These are phyloP conservation scores for Drosophila greeni DNA, from an alignment of 2,888 invertebrate genomes.

Conservation along the genomic window DNA sequence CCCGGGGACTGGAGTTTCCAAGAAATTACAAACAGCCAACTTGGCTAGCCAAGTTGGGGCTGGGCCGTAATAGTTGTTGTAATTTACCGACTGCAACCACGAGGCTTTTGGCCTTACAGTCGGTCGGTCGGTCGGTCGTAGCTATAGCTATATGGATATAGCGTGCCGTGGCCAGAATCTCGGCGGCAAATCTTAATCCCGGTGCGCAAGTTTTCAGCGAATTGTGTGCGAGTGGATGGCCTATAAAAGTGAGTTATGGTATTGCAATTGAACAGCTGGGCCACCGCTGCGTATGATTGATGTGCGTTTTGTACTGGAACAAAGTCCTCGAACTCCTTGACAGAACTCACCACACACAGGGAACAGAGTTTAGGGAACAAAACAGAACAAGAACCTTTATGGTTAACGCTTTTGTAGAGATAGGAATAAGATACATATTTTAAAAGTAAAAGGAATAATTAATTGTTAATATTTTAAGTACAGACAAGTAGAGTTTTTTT, in stretches of 20 bases:
- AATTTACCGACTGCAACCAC: conserved; percentile 67
- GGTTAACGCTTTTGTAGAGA: background rate
- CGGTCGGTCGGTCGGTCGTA: background rate
- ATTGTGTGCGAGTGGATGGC: conserved; percentile 55
- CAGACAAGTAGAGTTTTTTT: too few species aligned
- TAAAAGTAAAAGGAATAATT: background rate
- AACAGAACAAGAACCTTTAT: background rate
- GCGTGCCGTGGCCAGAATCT: conserved; percentile 58
- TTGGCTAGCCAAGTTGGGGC: conserved; percentile 15
- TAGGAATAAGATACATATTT: background rate
- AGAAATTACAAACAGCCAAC: conserved; percentile 72
- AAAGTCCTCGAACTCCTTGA: conserved; percentile 57
- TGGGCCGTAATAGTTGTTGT: conserved; percentile 73
- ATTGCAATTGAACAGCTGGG: conserved; percentile 75
- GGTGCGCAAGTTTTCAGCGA: conserved; percentile 76
- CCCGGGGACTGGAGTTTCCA: conserved; percentile 63
- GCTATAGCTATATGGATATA: conserved; percentile 5
- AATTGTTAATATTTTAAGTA: background rate
- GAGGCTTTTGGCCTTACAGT: conserved; percentile 21
- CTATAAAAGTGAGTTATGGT: conserved; percentile 74
- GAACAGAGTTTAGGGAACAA: background rate
- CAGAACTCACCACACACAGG: background rate
- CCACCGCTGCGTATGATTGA: conserved; percentile 75
- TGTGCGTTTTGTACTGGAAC: conserved; percentile 45
- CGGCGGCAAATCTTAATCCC: conserved; percentile 75